phyloP scores from a whole-genome alignment of 2,113 vertebrate species.

The Brachypteracias leptosomus region DNA sequence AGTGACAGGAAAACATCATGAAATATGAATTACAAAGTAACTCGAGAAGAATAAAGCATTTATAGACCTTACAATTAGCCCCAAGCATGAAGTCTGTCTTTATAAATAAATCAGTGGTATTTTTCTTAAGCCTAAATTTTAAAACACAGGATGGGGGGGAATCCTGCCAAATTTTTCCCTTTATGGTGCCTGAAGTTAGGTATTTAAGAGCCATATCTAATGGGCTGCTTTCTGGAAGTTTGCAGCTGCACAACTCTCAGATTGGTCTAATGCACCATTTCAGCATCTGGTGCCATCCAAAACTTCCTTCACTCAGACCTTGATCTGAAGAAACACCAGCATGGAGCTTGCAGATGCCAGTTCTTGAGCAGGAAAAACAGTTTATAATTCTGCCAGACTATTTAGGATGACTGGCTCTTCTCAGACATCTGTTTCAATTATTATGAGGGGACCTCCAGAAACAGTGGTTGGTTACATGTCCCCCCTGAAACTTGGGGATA shows the following conservation, averaged over 20 bases:
- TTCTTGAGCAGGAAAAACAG: not conserved
- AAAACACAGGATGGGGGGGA: not conserved
- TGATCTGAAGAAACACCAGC: not conserved
- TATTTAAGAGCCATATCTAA: not conserved
- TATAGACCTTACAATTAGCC: not conserved
- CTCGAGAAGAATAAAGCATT: not conserved
- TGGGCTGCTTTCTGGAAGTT: not conserved
- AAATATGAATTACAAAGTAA: not conserved
- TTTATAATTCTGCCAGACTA: not conserved
- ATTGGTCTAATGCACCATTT: not conserved
- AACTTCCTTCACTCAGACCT: not conserved
- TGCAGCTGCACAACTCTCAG: not conserved
- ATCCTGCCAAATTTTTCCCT: not conserved
- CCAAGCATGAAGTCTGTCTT: not conserved
- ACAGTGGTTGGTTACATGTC: not conserved
- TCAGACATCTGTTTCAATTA: not conserved
- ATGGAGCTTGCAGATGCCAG: not conserved
- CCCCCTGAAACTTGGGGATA: not conserved
- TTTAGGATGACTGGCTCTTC: not conserved
- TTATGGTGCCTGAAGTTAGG: not conserved
- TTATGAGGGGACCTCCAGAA: not conserved
- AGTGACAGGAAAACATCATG: not conserved
- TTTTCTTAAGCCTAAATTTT: not conserved
- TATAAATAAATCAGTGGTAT: not conserved
- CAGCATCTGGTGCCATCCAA: not conserved